Evolutionary conservation across 2,113 vertebrate species (phyloP).

Genomic region (Ciconia maguari): DNA sequence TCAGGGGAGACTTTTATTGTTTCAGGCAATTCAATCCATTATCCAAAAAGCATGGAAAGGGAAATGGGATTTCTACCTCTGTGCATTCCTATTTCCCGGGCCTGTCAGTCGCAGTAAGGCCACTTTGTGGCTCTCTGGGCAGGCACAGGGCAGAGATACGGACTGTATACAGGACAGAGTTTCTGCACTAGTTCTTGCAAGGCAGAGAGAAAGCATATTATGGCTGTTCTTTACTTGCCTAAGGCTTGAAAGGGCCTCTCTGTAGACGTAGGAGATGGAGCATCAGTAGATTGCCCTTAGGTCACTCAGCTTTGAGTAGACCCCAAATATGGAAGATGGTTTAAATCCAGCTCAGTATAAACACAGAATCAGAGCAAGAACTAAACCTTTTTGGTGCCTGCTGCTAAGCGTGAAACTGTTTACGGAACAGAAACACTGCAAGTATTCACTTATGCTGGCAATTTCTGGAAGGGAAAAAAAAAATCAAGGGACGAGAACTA

Average conservation of each 20-base stretch:
- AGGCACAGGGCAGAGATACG: background rate
- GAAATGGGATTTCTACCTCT: background rate
- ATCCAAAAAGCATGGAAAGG: background rate
- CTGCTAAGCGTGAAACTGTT: background rate
- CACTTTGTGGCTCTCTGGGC: background rate
- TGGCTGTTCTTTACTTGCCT: background rate
- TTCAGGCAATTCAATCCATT: background rate
- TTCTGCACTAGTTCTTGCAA: background rate
- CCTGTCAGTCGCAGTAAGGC: accelerated
- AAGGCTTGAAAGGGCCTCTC: background rate
- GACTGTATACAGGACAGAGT: background rate
- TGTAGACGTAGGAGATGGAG: background rate
- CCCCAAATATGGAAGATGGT: constrained; percentile 52
- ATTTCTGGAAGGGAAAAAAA: background rate
- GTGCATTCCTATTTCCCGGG: background rate
- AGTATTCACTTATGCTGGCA: background rate
- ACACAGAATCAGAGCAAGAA: constrained; percentile 42
- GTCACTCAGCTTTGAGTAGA: constrained; percentile 10
- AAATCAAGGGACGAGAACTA: background rate
- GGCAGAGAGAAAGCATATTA: background rate
- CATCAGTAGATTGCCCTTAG: constrained; percentile 2
- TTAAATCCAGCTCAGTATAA: constrained; percentile 54
- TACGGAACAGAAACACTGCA: constrained; percentile 25
- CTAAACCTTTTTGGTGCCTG: constrained; percentile 23
- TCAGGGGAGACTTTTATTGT: background rate